Conservation (phyloP, 2,797 vertebrate genomes). For the Dipus sagitta region DNA sequence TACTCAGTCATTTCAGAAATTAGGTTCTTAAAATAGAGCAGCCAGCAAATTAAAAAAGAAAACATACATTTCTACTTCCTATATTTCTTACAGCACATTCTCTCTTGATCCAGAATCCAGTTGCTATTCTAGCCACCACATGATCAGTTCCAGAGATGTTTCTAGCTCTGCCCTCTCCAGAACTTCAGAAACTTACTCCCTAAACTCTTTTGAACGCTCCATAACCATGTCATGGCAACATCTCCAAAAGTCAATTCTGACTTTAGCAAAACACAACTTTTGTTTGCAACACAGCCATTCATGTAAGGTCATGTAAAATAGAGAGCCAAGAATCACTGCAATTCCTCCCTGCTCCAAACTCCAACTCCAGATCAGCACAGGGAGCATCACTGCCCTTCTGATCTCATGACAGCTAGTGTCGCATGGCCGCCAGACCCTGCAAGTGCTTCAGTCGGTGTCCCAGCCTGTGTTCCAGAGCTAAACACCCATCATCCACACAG, state of each 20-base stretch:
- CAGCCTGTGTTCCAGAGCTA: neutral
- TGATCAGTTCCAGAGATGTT: neutral
- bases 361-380: neutral
- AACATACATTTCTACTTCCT: neutral
- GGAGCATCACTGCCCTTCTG: neutral
- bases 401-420: neutral
- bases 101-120: neutral
- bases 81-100: neutral
- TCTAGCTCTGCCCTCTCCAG: neutral
- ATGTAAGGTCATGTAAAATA: neutral
- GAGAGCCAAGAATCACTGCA: neutral
- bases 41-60: slow-evolving; percentile 15
- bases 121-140: neutral
- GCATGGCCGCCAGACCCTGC: no score
- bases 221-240: neutral
- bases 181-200: neutral
- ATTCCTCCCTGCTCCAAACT: neutral
- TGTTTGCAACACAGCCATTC: neutral
- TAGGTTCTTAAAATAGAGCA: neutral
- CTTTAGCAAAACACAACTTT: slow-evolving; percentile 3
- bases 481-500: neutral
- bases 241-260: neutral
- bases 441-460: neutral
- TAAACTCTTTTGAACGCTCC: neutral
- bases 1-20: neutral